Evolutionary conservation across 2,797 vertebrate species (phyloP).

Genomic region (Varecia variegata): DNA sequence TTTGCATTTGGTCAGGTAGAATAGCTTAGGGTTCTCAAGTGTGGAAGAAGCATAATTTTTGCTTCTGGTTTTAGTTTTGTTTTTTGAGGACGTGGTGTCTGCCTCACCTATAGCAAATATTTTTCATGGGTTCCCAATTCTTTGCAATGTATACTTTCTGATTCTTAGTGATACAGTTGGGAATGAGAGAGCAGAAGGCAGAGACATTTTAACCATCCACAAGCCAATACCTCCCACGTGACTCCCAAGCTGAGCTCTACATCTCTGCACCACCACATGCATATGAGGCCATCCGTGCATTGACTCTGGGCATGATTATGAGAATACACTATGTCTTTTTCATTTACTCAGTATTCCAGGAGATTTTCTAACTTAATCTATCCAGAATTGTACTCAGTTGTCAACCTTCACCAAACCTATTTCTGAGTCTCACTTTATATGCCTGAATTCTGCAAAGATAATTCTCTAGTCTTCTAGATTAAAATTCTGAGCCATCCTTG

Average conservation of each 20-base stretch:
- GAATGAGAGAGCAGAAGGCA: neutral
- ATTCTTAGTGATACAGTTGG: neutral
- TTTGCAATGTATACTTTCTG: neutral
- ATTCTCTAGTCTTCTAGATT: slow-evolving; percentile 4
- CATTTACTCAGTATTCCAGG: neutral
- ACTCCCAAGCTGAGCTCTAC: neutral
- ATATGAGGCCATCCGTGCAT: neutral
- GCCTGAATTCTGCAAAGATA: neutral
- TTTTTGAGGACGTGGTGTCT: neutral
- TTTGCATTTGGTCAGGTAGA: neutral
- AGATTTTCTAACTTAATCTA: neutral
- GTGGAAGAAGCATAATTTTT: neutral
- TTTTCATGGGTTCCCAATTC: neutral
- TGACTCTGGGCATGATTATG: neutral
- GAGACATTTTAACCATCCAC: neutral
- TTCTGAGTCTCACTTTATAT: neutral
- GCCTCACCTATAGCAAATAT: neutral
- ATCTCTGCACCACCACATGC: neutral
- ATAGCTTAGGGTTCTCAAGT: neutral
- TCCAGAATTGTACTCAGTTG: neutral
- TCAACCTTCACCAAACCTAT: neutral
- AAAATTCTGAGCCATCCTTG: neutral
- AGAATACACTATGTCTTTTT: neutral
- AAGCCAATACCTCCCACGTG: neutral
- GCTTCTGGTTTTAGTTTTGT: neutral